phyloP scores from a whole-genome alignment of 2,113 vertebrate species.

The Blennius ocellaris region DNA sequence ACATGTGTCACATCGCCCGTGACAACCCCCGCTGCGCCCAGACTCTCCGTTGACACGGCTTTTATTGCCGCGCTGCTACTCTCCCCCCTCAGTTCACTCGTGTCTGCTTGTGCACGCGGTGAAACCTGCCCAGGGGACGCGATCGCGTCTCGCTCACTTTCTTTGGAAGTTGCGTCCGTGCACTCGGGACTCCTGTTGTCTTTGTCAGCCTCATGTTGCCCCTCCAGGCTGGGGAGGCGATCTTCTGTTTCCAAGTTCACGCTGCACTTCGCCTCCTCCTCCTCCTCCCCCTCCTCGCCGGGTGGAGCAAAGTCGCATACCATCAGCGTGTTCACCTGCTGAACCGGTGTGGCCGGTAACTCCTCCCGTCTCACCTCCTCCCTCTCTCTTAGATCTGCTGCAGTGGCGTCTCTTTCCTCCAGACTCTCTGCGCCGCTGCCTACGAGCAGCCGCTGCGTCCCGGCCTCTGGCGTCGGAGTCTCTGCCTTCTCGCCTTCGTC shows the following conservation, averaged over 20 bases:
- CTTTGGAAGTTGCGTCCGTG: too few species aligned
- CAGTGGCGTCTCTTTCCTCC: neutral
- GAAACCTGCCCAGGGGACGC: slow-evolving; percentile 10
- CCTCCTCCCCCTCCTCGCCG: slow-evolving; percentile 55
- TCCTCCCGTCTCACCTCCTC: slow-evolving; percentile 40
- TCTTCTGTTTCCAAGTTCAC: slow-evolving; percentile 28
- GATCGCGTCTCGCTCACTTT: slow-evolving; percentile 7
- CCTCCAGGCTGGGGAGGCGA: slow-evolving; percentile 11
- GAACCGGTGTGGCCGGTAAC: slow-evolving; percentile 74
- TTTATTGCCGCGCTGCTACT: neutral
- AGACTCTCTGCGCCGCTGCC: neutral
- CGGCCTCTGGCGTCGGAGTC: too few species aligned
- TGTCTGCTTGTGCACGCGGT: neutral
- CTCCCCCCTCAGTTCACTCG: neutral
- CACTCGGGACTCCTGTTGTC: neutral
- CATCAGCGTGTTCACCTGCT: slow-evolving; percentile 58
- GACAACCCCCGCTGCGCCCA: slow-evolving; percentile 18
- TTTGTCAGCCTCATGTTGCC: neutral
- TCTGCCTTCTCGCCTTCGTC: neutral
- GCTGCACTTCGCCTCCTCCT: slow-evolving; percentile 39
- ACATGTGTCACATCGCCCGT: neutral
- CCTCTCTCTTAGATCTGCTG: slow-evolving; percentile 8
- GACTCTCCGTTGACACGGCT: neutral
- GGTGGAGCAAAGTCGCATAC: slow-evolving; percentile 73
- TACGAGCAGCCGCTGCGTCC: neutral